These are phyloP conservation scores for Schizopygopsis malacanthus DNA, from an alignment of 2,797 vertebrate genomes.

Conservation along the genomic window DNA sequence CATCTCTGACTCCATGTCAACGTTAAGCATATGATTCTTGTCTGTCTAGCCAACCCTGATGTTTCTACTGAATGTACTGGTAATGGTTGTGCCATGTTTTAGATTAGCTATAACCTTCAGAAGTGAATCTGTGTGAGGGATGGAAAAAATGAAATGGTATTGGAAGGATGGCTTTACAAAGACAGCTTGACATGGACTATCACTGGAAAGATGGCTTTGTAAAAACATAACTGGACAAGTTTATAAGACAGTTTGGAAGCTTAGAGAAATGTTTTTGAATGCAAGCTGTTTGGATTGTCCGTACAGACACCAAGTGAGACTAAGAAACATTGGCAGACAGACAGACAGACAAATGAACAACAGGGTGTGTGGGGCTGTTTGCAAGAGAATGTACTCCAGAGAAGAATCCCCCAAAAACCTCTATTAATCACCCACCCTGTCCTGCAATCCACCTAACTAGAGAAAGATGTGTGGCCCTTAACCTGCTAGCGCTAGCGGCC, in stretches of 20 bases:
- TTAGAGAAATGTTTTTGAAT: conserved; percentile 28
- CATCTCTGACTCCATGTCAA: background rate
- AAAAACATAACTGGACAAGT: conserved; percentile 50
- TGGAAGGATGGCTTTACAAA: conserved; percentile 16
- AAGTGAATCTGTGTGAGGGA: conserved; percentile 28
- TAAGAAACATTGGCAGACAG: conserved; percentile 26
- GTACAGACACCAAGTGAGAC: background rate
- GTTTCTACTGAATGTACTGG: conserved; percentile 19
- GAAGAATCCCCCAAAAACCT: conserved; percentile 1
- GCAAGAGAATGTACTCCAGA: conserved; percentile 23
- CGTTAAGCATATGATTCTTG: background rate
- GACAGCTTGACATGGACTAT: conserved; percentile 31
- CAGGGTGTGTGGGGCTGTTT: conserved; percentile 22
- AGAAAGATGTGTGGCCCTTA: conserved; percentile 64
- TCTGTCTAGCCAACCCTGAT: conserved; percentile 12
- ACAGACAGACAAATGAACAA: conserved; percentile 26
- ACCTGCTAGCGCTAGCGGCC: conserved; percentile 33
- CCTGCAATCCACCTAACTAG: conserved; percentile 58
- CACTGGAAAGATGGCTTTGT: conserved; percentile 46
- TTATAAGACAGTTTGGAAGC: conserved; percentile 52
- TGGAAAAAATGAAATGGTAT: conserved; percentile 38
- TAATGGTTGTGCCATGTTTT: conserved; percentile 30
- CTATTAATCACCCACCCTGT: conserved; percentile 57
- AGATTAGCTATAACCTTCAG: conserved; percentile 34
- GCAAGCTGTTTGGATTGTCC: background rate